phyloP scores from a whole-genome alignment of 1,140 invertebrate species.

The Pseudomyrmex dendroicus region DNA sequence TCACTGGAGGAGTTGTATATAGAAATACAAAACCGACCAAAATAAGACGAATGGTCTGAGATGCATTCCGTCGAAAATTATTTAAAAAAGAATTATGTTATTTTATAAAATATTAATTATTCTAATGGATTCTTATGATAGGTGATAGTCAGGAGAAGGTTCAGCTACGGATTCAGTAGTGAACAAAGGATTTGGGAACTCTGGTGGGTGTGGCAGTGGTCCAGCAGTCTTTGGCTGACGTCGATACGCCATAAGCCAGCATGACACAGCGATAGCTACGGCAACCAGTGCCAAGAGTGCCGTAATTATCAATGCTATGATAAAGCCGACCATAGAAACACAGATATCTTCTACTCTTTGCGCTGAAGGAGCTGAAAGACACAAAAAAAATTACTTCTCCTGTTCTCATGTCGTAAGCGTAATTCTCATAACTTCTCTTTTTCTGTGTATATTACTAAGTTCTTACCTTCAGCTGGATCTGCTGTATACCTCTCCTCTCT shows the following conservation, averaged over 20 bases:
- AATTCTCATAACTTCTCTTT: background rate
- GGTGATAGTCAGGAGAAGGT: conserved; percentile 92
- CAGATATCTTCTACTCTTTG: conserved; percentile 94
- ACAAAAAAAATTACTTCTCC: conserved; percentile 10
- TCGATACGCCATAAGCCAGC: conserved; percentile 97
- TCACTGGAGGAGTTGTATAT: conserved; percentile 83
- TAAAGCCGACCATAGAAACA: conserved; percentile 96
- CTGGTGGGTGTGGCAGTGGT: conserved; percentile 96
- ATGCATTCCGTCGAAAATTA: conserved; percentile 77
- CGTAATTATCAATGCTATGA: conserved; percentile 96
- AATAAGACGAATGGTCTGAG: conserved; percentile 76
- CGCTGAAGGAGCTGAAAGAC: conserved; percentile 87
- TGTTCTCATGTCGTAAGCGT: background rate
- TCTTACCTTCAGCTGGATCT: conserved; percentile 90
- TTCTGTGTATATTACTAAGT: background rate
- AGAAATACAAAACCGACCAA: conserved; percentile 81
- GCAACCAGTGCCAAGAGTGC: conserved; percentile 95
- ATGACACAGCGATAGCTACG: conserved; percentile 96
- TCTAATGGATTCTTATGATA: conserved; percentile 81
- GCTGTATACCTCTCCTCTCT: conserved; percentile 87
- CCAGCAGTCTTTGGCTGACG: conserved; percentile 93
- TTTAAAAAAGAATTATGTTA: conserved; percentile 73
- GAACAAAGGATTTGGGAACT: conserved; percentile 97
- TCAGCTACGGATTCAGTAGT: conserved; percentile 92
- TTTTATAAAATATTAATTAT: conserved; percentile 78